Evolutionary conservation across 2,888 invertebrate genomes (phyloP).

Genomic region (Catonia carolina): DNA sequence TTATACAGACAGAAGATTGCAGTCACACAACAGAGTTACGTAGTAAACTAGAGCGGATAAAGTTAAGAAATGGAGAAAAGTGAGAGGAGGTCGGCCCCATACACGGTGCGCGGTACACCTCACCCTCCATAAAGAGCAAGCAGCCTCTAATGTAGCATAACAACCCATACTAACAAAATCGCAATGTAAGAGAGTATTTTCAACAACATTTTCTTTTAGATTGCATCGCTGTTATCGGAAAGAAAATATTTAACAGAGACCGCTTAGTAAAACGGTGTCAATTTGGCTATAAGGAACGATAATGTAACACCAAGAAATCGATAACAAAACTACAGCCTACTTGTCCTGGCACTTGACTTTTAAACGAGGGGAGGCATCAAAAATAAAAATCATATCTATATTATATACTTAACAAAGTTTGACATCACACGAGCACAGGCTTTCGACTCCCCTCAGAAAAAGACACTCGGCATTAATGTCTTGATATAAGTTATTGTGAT

Average conservation of each 20-base stretch:
- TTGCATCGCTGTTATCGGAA: conserved; percentile 15
- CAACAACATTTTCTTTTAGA: conserved; percentile 16
- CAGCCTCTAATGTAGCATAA: conserved; percentile 25
- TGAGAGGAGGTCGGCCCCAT: neutral
- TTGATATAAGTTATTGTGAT: conserved; percentile 20
- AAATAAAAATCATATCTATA: conserved; percentile 17
- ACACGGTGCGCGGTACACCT: conserved; percentile 1
- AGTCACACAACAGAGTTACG: conserved; percentile 35
- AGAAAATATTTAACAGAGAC: conserved; percentile 19
- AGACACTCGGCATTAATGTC: conserved; percentile 22
- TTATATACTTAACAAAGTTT: conserved; percentile 24
- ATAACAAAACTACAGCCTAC: conserved; percentile 26
- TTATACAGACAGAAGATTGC: conserved; percentile 27
- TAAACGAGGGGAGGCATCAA: conserved; percentile 24
- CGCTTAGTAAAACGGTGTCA: conserved; percentile 18
- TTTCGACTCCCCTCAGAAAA: conserved; percentile 22
- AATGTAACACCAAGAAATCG: conserved; percentile 24
- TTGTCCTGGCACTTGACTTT: conserved; percentile 26
- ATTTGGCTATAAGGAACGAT: conserved; percentile 19
- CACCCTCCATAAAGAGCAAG: conserved; percentile 21
- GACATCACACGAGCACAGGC: conserved; percentile 24
- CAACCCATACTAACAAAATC: conserved; percentile 26
- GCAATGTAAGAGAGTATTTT: conserved; percentile 13
- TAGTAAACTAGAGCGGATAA: conserved; percentile 33
- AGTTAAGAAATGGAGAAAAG: conserved; percentile 10